Base-by-base conservation (phyloP, 2,113 vertebrate species). In the Siphamia tubifer region DNA sequence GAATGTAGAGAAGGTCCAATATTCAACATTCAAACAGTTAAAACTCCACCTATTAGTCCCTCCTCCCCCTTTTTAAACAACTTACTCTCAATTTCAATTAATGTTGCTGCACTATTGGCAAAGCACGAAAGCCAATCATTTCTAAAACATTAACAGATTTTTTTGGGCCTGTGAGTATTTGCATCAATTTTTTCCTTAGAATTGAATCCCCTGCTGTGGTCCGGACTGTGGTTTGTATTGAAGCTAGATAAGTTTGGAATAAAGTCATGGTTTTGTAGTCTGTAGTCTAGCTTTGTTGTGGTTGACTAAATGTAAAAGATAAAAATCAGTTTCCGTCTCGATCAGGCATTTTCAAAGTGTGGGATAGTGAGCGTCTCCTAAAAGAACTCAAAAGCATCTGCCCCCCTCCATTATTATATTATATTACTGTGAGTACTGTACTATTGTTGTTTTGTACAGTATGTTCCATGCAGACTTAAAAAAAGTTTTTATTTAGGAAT, bases 1-100 rank as follows among this genome's bases (percentile, higher is more conserved):
- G 82, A 89, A 81, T 74, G 79, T 72, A 69, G 78, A 85, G 68
- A 67, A 47, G 43, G 68, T 77, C 87, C 73, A 88, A 54, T 40
- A 12, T 60, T 73, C 20, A 21, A 39, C n/a, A 42, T 51, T 69
- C 45, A 24, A 81, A 76, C 24, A 10, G 35, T 69, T 31, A 4
- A 40, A 32, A 40, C 40, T 32, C 44, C 45, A 1, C 79, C 55
- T 19, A 49, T 34, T 34, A 6, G 24, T 16, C 20, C 16, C 20
- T 23, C 32, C 28, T 25, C 23, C 52, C 39, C 60, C 9, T 42
- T 38, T 55, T 21, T 55, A 30, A 16, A 9, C 53, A 28, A 13
- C 13, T 62, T 43, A 32, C 30, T 61, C 64, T 57, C 52, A 15
- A 0, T 68, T 65, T 62, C 30, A 54, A 21, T 70, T 63, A 35